These are phyloP conservation scores for Frankliniella intonsa DNA, from an alignment of 2,888 invertebrate species.

Conservation along the genomic window DNA sequence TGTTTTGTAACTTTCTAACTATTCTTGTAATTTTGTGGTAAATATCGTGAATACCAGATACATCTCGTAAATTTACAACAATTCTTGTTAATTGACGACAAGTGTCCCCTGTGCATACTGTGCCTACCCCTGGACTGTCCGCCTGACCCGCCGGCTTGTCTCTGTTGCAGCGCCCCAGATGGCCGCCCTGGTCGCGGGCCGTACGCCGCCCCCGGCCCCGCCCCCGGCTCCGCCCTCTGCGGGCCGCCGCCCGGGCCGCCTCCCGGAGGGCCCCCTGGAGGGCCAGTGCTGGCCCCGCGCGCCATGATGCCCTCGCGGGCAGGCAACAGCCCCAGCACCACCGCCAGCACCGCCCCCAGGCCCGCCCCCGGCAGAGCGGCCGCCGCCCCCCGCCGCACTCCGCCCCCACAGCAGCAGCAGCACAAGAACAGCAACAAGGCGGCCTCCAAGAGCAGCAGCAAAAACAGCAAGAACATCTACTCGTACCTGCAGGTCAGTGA, in stretches of 20 bases:
- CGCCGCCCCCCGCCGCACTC: neutral
- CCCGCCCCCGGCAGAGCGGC: neutral
- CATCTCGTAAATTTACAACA: no score
- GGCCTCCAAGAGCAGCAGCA: neutral
- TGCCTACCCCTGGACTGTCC: no score
- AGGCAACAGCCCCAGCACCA: neutral
- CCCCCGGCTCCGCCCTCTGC: constrained; percentile 43
- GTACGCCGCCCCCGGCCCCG: neutral
- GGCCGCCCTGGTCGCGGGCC: constrained; percentile 9
- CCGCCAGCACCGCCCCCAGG: neutral
- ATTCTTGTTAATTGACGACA: no score
- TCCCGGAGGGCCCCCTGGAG: constrained; percentile 65
- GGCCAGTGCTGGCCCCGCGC: constrained; percentile 57
- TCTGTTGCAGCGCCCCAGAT: constrained; percentile 13
- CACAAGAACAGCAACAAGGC: neutral
- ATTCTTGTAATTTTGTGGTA: no score
- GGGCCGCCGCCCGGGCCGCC: constrained; percentile 61
- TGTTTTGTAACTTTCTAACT: no score
- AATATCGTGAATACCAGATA: no score
- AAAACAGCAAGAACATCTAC: neutral
- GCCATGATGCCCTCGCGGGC: constrained; percentile 53
- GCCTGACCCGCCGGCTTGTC: no score
- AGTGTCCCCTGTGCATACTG: no score
- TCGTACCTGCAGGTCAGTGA: constrained; percentile 4
- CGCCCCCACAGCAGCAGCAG: neutral